phyloP scores from a whole-genome alignment of 2,113 vertebrate genomes.

The Vombatus ursinus region DNA sequence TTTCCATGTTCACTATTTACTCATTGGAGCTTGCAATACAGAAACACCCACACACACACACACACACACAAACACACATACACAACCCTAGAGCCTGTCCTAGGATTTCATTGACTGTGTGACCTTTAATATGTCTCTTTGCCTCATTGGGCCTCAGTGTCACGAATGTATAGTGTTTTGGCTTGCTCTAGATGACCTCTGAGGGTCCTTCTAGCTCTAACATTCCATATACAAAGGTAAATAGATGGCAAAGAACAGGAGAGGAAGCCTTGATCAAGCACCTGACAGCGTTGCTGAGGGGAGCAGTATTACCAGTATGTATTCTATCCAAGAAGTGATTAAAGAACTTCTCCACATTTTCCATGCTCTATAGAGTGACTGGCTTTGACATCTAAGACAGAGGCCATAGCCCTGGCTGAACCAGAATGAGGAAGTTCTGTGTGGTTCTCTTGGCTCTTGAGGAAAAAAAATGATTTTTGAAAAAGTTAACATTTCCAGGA shows the following conservation, averaged over 20 bases:
- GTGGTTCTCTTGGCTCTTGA: neutral
- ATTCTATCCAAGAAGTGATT: neutral
- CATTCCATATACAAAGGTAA: too few relatives aligned
- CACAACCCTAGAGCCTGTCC: too few relatives aligned
- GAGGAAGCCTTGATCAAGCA: too few relatives aligned
- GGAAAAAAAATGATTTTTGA: neutral
- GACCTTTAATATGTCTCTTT: neutral
- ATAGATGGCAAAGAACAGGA: too few relatives aligned
- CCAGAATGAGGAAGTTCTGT: fast-evolving
- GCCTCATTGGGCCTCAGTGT: neutral
- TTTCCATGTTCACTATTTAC: neutral
- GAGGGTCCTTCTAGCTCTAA: too few relatives aligned
- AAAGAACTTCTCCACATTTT: neutral
- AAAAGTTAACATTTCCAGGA: neutral
- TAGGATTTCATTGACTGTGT: neutral
- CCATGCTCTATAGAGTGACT: neutral
- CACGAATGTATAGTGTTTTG: neutral
- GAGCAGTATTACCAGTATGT: fast-evolving
- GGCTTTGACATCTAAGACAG: neutral
- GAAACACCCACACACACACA: neutral
- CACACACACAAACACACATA: neutral
- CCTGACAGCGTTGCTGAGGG: too few relatives aligned
- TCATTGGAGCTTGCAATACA: neutral
- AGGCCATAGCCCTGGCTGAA: neutral
- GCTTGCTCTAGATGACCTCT: too few relatives aligned